These are phyloP conservation scores for Drosophila macrospina DNA, from an alignment of 2,888 invertebrate genomes.

Conservation along the genomic window DNA sequence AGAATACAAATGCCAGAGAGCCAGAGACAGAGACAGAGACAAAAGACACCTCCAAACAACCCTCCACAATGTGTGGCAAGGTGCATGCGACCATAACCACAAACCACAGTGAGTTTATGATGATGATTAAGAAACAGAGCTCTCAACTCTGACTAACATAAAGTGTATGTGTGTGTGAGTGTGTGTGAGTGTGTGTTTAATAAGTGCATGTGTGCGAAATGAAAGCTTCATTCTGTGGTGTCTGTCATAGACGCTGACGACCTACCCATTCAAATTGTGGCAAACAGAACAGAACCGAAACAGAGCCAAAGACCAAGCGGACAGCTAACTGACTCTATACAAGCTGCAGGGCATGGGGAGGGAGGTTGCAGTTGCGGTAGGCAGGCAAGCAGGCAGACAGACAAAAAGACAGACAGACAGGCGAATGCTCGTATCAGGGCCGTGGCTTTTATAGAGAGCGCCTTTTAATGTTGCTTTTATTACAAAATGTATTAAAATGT, in stretches of 20 bases:
- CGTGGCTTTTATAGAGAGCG: slow-evolving; percentile 30
- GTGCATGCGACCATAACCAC: slow-evolving; percentile 73
- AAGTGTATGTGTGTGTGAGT: slow-evolving; percentile 2
- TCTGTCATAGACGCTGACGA: slow-evolving; percentile 58
- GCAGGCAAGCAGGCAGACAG: not conserved
- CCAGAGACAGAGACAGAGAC: slow-evolving; percentile 7
- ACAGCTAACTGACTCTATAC: slow-evolving; percentile 25
- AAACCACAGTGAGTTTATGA: slow-evolving; percentile 49
- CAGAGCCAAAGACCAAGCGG: slow-evolving; percentile 36
- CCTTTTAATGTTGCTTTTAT: slow-evolving; percentile 65
- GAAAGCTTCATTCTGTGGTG: slow-evolving; percentile 46
- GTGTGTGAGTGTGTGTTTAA: slow-evolving; percentile 50
- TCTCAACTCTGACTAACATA: slow-evolving; percentile 36
- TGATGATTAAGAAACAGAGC: slow-evolving; percentile 51
- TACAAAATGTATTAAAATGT: slow-evolving; percentile 75
- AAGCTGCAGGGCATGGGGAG: no score
- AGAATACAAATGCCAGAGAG: slow-evolving; percentile 46
- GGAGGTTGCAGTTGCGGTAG: not conserved
- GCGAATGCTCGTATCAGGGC: slow-evolving; percentile 22
- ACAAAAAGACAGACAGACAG: slow-evolving; percentile 3
- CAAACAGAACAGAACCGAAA: slow-evolving; percentile 75
- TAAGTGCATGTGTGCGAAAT: slow-evolving; percentile 53
- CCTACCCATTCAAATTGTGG: slow-evolving; percentile 66
- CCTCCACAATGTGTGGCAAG: slow-evolving; percentile 68
- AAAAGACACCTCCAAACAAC: slow-evolving; percentile 27